A percentile compares a stretch with the other conserved stretches of the same genome.
These are phyloP conservation scores for Hoplias malabaricus DNA, from an alignment of 2,113 vertebrate genomes.

Conservation along the genomic window DNA sequence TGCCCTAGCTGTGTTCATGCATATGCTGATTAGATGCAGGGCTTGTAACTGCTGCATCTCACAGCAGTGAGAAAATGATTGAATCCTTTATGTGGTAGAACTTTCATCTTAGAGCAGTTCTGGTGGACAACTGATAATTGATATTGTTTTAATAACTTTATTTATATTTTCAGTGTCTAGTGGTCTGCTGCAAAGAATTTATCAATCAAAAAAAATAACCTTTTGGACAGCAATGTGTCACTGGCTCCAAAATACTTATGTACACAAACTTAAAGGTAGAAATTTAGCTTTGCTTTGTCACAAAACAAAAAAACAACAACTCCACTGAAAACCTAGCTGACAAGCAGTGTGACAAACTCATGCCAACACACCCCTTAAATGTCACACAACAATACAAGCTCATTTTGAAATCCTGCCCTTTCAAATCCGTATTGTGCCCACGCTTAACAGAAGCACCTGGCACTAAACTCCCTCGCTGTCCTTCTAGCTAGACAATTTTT, in stretches of 20 bases:
- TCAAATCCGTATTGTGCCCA: background rate
- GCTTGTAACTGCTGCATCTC: slow-evolving; percentile 16
- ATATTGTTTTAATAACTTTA: too few relatives aligned
- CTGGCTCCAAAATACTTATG: background rate
- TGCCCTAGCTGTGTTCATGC: slow-evolving; percentile 37
- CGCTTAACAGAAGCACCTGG: background rate
- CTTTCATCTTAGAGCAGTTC: too few relatives aligned
- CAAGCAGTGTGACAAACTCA: background rate
- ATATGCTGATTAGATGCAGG: slow-evolving; percentile 39
- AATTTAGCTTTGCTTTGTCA: background rate
- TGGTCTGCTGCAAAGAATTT: too few relatives aligned
- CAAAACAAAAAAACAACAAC: background rate
- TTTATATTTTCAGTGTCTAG: too few relatives aligned
- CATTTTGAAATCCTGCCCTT: background rate
- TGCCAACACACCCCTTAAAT: background rate
- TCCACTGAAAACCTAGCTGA: background rate
- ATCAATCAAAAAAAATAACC: too few relatives aligned
- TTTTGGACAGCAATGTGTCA: background rate
- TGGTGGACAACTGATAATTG: too few relatives aligned
- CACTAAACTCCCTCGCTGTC: background rate
- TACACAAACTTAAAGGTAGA: background rate
- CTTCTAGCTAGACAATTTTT: background rate
- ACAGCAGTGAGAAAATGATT: background rate
- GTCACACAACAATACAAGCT: background rate
- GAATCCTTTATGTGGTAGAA: too few relatives aligned